Evolutionary conservation across 1,140 invertebrate species (phyloP).

Genomic region (Mercenaria mercenaria): DNA sequence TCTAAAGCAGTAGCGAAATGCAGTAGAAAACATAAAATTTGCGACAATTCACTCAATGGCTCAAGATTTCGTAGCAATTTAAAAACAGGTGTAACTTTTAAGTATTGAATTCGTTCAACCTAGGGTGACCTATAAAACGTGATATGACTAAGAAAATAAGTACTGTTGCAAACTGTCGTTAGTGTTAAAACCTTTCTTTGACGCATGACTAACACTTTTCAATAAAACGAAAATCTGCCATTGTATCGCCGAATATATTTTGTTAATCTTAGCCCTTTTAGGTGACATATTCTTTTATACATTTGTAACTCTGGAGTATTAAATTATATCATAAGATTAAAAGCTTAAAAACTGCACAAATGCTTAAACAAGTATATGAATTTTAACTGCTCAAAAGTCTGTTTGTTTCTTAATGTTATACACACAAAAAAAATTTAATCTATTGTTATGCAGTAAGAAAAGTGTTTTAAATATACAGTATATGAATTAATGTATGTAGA

Average conservation of each 20-base stretch:
- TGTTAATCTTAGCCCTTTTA: not conserved
- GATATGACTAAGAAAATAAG: slow-evolving; percentile 20
- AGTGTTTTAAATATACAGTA: not conserved
- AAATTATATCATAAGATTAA: slow-evolving; percentile 26
- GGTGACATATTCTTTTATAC: slow-evolving; percentile 20
- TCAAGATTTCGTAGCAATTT: not conserved
- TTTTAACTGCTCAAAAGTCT: not conserved
- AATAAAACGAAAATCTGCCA: slow-evolving; percentile 25
- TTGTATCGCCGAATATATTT: slow-evolving; percentile 7
- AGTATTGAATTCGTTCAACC: not conserved
- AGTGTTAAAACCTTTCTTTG: slow-evolving; percentile 34
- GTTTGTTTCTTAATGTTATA: not conserved
- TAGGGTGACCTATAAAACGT: slow-evolving; percentile 16
- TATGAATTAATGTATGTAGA: not conserved
- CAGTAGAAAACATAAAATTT: not conserved
- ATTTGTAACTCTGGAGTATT: not conserved
- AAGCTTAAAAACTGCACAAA: not conserved
- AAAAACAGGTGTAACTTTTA: slow-evolving; percentile 22
- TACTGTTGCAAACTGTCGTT: slow-evolving; percentile 30
- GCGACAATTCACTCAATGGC: not conserved
- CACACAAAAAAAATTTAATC: not conserved
- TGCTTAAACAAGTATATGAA: no score
- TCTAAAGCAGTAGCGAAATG: not conserved
- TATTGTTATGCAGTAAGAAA: not conserved
- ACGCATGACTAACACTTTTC: not conserved